Evolutionary conservation across 2,113 vertebrate species (phyloP).

Genomic region (Loxodonta africana): DNA sequence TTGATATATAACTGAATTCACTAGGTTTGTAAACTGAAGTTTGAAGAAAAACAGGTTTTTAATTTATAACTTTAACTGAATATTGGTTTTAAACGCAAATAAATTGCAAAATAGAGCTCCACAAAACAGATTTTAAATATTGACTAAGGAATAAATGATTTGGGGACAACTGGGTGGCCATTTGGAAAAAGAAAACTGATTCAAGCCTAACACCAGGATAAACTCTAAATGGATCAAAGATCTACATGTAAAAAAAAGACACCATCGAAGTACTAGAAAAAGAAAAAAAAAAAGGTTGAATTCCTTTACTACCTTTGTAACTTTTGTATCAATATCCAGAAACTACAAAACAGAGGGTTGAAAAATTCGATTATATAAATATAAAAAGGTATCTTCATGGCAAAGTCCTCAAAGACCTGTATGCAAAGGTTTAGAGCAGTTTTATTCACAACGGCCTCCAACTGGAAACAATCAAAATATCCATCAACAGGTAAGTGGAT

Average conservation of each 20-base stretch:
- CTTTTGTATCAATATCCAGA: not conserved
- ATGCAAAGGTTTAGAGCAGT: constrained; percentile 3
- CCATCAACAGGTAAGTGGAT: not conserved
- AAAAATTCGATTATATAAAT: not conserved
- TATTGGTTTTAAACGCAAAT: not conserved
- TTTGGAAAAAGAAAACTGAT: not conserved
- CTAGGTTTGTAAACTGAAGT: not conserved
- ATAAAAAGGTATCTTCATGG: not conserved
- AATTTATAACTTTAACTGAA: constrained; percentile 6
- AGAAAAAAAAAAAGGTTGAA: not conserved
- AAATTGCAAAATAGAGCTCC: constrained; percentile 18
- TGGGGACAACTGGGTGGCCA: not conserved
- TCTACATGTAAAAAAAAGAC: not conserved
- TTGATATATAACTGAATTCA: constrained; percentile 49
- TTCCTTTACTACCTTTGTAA: not conserved
- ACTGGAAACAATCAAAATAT: constrained; percentile 4
- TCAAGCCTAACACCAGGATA: not conserved
- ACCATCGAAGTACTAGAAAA: not conserved
- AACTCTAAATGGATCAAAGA: constrained; percentile 23
- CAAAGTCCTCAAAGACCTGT: not conserved
- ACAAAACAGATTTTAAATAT: constrained; percentile 12
- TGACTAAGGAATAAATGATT: not conserved
- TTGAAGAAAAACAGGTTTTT: constrained; percentile 33
- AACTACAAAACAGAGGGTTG: not conserved
- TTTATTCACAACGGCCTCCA: not conserved